Evolutionary conservation across 2,113 vertebrate genomes (phyloP).

Genomic region (Panthera tigris): DNA sequence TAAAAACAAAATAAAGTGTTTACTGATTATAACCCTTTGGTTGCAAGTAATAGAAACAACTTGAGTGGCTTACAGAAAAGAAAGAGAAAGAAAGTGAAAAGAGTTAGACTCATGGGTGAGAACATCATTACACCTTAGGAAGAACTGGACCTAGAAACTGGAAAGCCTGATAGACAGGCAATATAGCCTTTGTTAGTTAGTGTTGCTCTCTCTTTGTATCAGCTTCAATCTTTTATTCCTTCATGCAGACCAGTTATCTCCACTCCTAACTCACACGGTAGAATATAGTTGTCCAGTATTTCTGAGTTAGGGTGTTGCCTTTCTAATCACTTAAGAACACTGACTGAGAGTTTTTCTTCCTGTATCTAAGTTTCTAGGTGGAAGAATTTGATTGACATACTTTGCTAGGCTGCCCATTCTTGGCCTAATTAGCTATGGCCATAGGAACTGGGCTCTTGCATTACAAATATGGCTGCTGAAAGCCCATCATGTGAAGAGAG

Average conservation of each 20-base stretch:
- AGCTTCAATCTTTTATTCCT: neutral
- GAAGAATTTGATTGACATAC: neutral
- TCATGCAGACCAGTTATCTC: neutral
- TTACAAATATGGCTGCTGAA: neutral
- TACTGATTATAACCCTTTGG: neutral
- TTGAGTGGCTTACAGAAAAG: neutral
- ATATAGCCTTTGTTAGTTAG: neutral
- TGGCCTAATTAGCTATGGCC: neutral
- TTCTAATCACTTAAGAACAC: neutral
- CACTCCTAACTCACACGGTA: neutral
- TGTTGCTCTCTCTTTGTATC: neutral
- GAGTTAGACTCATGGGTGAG: neutral
- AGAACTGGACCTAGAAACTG: neutral
- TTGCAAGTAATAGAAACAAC: neutral
- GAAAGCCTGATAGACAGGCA: neutral
- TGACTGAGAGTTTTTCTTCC: neutral
- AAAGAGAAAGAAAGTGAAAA: neutral
- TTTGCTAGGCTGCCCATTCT: neutral
- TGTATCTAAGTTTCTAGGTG: neutral
- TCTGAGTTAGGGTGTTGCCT: neutral
- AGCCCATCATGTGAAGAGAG: neutral
- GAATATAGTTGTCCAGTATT: neutral
- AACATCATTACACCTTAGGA: neutral
- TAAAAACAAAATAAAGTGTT: conserved; percentile 37
- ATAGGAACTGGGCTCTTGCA: neutral